Evolutionary conservation across 2,888 invertebrate species (phyloP).

Genomic region (Pinctada fucata): DNA sequence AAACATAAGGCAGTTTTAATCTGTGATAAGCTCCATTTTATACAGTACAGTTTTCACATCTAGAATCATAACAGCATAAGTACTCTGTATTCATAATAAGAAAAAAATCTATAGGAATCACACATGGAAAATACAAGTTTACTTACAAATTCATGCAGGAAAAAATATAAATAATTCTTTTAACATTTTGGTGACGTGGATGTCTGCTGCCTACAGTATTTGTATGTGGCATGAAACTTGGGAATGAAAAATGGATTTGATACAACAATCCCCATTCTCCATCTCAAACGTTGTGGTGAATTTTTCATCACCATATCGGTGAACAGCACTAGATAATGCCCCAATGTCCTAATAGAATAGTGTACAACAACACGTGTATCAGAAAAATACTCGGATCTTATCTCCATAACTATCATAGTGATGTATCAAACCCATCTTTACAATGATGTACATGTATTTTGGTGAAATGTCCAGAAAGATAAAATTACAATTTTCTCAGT

Average conservation of each 20-base stretch:
- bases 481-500: too few relatives aligned
- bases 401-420: too few relatives aligned
- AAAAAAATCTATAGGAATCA: background rate
- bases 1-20: background rate
- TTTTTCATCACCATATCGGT: background rate
- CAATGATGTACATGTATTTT: too few relatives aligned
- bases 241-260: background rate
- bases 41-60: slow-evolving; percentile 5
- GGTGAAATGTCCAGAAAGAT: too few relatives aligned
- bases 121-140: background rate
- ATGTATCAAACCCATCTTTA: too few relatives aligned
- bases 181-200: background rate
- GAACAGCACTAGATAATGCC: background rate
- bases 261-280: background rate
- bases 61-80: slow-evolving; percentile 5
- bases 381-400: too few relatives aligned
- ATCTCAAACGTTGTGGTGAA: too few relatives aligned
- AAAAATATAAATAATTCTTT: background rate
- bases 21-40: slow-evolving; percentile 21
- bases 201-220: background rate
- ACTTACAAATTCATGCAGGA: slow-evolving; percentile 1
- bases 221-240: background rate
- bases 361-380: background rate
- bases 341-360: background rate
- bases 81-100: slow-evolving; percentile 2